Percentiles rank a stretch among this genome's conserved stretches.
These are phyloP conservation scores for Drosophila bunnanda DNA, from an alignment of 2,888 invertebrate genomes.

Conservation along the genomic window DNA sequence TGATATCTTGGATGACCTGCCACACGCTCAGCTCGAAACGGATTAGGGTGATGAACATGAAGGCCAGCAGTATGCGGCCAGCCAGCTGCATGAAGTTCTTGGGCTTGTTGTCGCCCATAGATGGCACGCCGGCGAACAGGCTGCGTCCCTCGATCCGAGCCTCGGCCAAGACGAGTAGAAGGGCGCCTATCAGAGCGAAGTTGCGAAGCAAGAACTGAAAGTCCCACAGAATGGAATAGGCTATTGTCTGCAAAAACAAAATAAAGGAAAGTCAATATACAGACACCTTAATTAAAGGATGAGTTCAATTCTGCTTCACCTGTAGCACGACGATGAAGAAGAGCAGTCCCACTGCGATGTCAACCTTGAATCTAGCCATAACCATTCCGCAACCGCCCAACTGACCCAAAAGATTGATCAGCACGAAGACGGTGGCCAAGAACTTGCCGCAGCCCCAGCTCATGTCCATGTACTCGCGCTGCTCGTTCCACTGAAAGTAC, in stretches of 20 bases:
- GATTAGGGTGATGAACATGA: slow-evolving; percentile 99
- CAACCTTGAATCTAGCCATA: slow-evolving; percentile 94
- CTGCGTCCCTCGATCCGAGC: slow-evolving; percentile 96
- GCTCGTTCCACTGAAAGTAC: slow-evolving; percentile 99
- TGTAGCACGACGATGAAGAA: slow-evolving; percentile 98
- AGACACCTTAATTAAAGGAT: too few species aligned
- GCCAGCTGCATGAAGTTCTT: slow-evolving; percentile 98
- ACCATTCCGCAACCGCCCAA: slow-evolving; percentile 98
- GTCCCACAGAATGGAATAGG: slow-evolving; percentile 99
- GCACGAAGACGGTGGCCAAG: slow-evolving; percentile 96
- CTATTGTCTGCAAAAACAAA: slow-evolving; percentile 89
- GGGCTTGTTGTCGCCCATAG: slow-evolving; percentile 96
- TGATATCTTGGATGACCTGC: slow-evolving; percentile 95
- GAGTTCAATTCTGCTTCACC: slow-evolving; percentile 85
- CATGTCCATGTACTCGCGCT: slow-evolving; percentile 98
- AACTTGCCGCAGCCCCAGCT: slow-evolving; percentile 98
- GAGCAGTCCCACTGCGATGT: slow-evolving; percentile 95
- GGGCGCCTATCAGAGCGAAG: slow-evolving; percentile 98
- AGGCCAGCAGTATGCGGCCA: slow-evolving; percentile 96
- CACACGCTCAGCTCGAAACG: slow-evolving; percentile 96
- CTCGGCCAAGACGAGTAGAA: slow-evolving; percentile 98
- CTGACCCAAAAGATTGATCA: slow-evolving; percentile 97
- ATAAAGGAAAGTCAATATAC: not conserved
- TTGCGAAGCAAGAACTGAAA: slow-evolving; percentile 98
- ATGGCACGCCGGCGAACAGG: slow-evolving; percentile 97